Evolutionary conservation across 1,140 invertebrate genomes (phyloP), one percentile per base, ranked within the genome.

Genomic region (Heliothis subflexa): DNA sequence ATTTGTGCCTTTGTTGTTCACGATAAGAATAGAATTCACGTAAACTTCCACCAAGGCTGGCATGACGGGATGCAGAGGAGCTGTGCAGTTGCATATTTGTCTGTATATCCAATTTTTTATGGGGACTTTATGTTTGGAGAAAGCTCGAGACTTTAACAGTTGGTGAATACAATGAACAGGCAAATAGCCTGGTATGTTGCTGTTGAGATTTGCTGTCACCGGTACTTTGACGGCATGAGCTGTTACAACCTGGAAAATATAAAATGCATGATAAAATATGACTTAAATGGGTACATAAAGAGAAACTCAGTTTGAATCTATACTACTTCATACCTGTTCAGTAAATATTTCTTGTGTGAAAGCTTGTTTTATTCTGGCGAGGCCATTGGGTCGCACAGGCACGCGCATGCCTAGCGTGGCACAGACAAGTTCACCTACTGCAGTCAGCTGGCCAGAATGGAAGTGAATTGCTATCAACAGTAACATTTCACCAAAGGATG

Each of bases 101-200:
- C 97, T 96, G 84, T 98, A 99, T 71, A 99, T 99, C 98, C 98
- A 99, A 84, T 98, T 97, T 95, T 98, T 98, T 7, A 99, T 98
- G 0, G 98, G 97, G 0, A 98, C 98, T 91, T 98, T 98, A 88
- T 99, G 97, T 94, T 99, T 99, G 0, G 98, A 98, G 89, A 99
- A 99, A 4, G 98, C 98, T 86, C 99, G 95, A 33, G 98, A 99
- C 91, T 99, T 99, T 0, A 99, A 94, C 14, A 99, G 93, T 87
- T 99, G 99, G 92, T 99, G 98, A 78, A 99, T 99, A 90, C 99
- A 99, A 93, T 99, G 99, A 28, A 99, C 98, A 0, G 99, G 99
- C 74, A 99, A 93, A 94, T 99, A 99, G 18, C 99, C 99, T 2
- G 96, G 96, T 74, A 99, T 97, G 78, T 97, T 97, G 21, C 97